Evolutionary conservation across 2,113 vertebrate species (phyloP).

Genomic region (Brienomyrus brachyistius): DNA sequence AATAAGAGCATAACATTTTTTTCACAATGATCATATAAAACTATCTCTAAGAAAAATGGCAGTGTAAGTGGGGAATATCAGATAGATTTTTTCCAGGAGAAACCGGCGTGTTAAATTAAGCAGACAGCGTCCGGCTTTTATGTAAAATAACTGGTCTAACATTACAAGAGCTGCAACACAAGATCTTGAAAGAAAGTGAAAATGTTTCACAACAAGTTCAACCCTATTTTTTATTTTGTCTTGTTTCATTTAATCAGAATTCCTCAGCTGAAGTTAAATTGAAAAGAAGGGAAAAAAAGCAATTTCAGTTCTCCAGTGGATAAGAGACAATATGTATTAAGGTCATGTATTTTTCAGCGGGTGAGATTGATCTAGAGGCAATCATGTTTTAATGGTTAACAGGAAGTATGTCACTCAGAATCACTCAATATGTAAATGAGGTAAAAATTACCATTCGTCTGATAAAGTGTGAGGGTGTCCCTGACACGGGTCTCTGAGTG

Average conservation of each 20-base stretch:
- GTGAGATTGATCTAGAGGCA: slow-evolving; percentile 37
- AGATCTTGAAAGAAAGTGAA: slow-evolving; percentile 39
- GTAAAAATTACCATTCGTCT: neutral
- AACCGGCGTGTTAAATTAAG: slow-evolving; percentile 11
- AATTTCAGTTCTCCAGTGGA: slow-evolving; percentile 46
- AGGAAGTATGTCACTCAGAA: slow-evolving; percentile 8
- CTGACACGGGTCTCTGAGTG: neutral
- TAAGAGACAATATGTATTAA: slow-evolving; percentile 48
- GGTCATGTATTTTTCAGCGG: slow-evolving; percentile 32
- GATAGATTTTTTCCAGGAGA: neutral
- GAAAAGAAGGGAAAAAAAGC: slow-evolving; percentile 38
- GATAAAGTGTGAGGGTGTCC: neutral
- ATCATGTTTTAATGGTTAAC: slow-evolving; percentile 29
- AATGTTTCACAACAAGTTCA: slow-evolving; percentile 45
- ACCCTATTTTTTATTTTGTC: slow-evolving; percentile 46
- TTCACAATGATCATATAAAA: neutral
- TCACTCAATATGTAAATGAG: slow-evolving; percentile 22
- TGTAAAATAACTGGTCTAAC: slow-evolving; percentile 20
- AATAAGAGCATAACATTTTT: neutral
- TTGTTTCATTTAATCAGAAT: slow-evolving; percentile 39
- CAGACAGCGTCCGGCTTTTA: neutral
- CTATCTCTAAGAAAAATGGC: neutral
- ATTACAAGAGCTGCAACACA: slow-evolving; percentile 23
- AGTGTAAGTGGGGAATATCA: neutral
- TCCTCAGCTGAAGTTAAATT: slow-evolving; percentile 36